A percentile compares a stretch with the other conserved stretches of the same genome.
Conservation (phyloP, 1,140 invertebrate genomes). For the Physella acuta region DNA sequence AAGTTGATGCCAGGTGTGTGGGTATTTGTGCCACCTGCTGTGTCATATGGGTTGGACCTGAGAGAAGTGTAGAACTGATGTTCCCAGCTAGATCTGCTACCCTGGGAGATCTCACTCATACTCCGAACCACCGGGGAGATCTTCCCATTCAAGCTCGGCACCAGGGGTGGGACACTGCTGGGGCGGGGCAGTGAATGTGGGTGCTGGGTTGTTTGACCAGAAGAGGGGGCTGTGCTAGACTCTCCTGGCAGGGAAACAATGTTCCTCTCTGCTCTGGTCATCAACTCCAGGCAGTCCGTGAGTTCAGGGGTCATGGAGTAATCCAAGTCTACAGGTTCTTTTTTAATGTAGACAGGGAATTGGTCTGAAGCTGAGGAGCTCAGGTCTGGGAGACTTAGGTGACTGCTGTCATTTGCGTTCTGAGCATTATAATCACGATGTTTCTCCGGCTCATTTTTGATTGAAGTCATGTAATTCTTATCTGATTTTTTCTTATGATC, state of each 20-base stretch:
- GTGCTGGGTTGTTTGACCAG: conserved; percentile 21
- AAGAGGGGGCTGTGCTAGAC: conserved; percentile 24
- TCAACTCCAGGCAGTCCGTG: conserved; percentile 55
- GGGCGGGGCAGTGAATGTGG: too few species aligned
- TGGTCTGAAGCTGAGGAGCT: background rate
- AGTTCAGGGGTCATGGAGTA: conserved; percentile 55
- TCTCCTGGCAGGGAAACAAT: conserved; percentile 10
- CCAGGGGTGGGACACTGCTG: too few species aligned
- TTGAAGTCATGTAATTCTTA: too few species aligned
- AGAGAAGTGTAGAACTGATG: conserved; percentile 27
- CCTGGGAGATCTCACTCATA: background rate
- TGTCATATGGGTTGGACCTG: conserved; percentile 24
- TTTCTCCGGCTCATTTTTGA: too few species aligned
- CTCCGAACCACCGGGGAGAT: background rate
- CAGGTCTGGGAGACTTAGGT: conserved; percentile 26
- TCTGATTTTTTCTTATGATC: too few species aligned
- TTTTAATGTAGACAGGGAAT: background rate
- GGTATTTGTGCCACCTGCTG: too few species aligned
- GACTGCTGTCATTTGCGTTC: conserved; percentile 23
- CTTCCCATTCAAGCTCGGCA: too few species aligned
- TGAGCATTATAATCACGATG: too few species aligned
- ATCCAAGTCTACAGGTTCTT: conserved; percentile 29
- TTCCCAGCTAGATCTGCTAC: conserved; percentile 15
- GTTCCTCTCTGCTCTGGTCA: conserved; percentile 57
- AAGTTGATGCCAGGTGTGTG: too few species aligned